phyloP scores from a whole-genome alignment of 2,113 vertebrate species.

The Ictalurus punctatus region DNA sequence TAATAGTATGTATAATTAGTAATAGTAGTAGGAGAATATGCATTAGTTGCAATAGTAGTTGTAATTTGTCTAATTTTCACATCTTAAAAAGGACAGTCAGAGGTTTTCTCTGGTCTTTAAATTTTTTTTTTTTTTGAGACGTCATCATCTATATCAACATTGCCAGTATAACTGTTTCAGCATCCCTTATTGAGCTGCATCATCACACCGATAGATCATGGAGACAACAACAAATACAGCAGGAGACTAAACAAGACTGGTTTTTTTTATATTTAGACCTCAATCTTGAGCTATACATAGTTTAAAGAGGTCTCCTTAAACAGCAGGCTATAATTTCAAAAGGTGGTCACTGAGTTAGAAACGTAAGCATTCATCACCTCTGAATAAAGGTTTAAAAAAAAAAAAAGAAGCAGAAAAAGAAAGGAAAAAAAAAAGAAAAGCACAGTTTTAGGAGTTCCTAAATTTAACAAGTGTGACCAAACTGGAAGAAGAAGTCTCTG shows the following conservation, averaged over 20 bases:
- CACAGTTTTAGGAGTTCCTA: slow-evolving; percentile 47
- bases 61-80: not conserved
- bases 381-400: not conserved
- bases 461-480: not conserved
- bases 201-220: not conserved
- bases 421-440: not conserved
- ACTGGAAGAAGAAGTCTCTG: not conserved
- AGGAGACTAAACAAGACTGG: slow-evolving; percentile 7
- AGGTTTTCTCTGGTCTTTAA: not conserved
- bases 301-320: slow-evolving; percentile 14
- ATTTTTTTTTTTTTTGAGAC: not conserved
- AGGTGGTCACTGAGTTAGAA: slow-evolving; percentile 43
- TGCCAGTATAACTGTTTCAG: not conserved
- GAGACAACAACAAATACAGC: not conserved
- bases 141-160: not conserved
- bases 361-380: slow-evolving; percentile 17
- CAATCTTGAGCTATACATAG: not conserved
- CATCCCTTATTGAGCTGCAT: not conserved
- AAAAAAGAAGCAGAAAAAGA: too few relatives aligned
- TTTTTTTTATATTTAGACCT: not conserved
- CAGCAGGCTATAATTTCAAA: slow-evolving; percentile 26
- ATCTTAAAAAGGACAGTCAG: not conserved
- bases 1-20: not conserved
- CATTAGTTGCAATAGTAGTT: not conserved
- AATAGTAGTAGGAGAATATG: not conserved